Evolutionary conservation across 2,888 invertebrate species (phyloP), one percentile per base, ranked within the genome.

Genomic region (Mechanitis messenoides): DNA sequence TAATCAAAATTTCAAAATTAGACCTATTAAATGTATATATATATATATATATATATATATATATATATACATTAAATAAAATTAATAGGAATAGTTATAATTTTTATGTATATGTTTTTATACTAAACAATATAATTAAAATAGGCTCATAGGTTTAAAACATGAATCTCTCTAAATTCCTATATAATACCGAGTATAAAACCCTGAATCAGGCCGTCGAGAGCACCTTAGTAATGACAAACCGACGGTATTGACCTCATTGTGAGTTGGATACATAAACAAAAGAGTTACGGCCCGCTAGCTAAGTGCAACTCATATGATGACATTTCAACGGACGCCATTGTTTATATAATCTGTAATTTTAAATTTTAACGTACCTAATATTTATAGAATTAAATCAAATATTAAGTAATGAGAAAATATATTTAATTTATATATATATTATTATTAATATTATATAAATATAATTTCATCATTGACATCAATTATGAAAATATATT

Each of bases 161-260:
- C n/a, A 47, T 3, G 28, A 50, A 50, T 50, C 9, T 20, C 31
- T 28, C n/a, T 50, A 50, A 35, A 35, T 50, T 9, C 12, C 7
- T 35, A 12, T 38, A 55, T 59, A 56, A 56, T 53, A 33, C 46
- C 20, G 31, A 53, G 53, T 67, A 68, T 68, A 69, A 75, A 77
- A 74, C 76, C 79, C 76, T 79, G 79, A 79, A 71, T 72, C 61
- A 71, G 68, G 72, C 75, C 72, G 74, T 75, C 73, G 72, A 71
- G 71, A 72, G 69, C 71, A 72, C 75, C 72, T 64, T 68, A 59
- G 69, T 70, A 68, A 73, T 74, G 75, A 81, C 81, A 79, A 80
- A 73, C 74, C 74, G 73, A 70, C 79, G 80, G 77, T 81, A 84
- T 84, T 85, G 85, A 84, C 84, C 81, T 68, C 72, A 79, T 80